Evolutionary conservation across 2,113 vertebrate species (phyloP).

Genomic region (Prionailurus bengalensis): DNA sequence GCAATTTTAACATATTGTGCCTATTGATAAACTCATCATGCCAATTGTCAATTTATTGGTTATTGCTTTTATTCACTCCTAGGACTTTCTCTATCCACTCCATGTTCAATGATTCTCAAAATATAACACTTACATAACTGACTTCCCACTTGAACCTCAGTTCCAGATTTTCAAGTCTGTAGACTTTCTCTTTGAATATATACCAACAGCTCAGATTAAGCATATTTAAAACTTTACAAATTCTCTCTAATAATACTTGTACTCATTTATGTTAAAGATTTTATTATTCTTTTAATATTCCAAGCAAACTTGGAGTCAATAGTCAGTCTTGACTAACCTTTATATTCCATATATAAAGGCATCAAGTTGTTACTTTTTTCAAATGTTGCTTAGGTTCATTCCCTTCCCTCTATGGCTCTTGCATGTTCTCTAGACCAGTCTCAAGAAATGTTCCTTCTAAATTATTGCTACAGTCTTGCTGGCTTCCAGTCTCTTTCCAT

Average conservation of each 20-base stretch:
- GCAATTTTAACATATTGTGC: conserved; percentile 39
- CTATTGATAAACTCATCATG: conserved; percentile 13
- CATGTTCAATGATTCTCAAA: conserved; percentile 5
- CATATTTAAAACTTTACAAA: neutral
- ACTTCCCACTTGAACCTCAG: conserved; percentile 3
- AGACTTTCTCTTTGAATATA: conserved; percentile 10
- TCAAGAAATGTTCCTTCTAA: conserved; percentile 31
- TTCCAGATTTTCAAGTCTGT: conserved; percentile 40
- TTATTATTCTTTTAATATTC: conserved; percentile 12
- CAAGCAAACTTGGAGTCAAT: neutral
- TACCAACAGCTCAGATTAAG: neutral
- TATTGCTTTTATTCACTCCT: conserved; percentile 27
- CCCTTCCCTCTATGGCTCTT: neutral
- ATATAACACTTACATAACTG: neutral
- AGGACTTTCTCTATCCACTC: neutral
- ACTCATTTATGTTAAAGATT: conserved; percentile 8
- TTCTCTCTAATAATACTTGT: neutral
- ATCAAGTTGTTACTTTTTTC: conserved; percentile 25
- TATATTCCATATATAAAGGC: neutral
- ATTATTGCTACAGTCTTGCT: neutral
- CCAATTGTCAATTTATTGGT: neutral
- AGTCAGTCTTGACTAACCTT: neutral
- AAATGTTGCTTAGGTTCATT: neutral
- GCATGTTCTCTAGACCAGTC: neutral
- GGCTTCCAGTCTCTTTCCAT: neutral